Percentiles rank a stretch among this genome's conserved stretches.
phyloP scores from a whole-genome alignment of 2,797 vertebrate species.

The Tympanoctomys barrerae region DNA sequence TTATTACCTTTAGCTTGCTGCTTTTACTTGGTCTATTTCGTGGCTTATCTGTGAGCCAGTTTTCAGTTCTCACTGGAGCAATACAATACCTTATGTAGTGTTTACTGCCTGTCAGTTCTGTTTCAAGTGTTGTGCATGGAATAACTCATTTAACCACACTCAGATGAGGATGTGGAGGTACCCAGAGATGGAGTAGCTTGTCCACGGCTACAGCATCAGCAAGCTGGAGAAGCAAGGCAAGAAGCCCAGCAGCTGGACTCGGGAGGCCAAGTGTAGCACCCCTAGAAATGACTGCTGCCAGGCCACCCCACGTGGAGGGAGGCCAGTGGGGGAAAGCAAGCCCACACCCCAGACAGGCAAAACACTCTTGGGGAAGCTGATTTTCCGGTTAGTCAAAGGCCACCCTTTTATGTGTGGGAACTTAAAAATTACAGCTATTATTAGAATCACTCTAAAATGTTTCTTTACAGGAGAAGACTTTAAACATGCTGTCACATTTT shows the following conservation, averaged over 20 bases:
- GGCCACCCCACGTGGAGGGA: not conserved
- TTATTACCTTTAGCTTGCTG: not conserved
- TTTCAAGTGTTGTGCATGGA: constrained; percentile 7
- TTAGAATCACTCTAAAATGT: constrained; percentile 8
- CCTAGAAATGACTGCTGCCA: not conserved
- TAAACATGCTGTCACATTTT: not conserved
- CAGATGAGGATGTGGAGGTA: not conserved
- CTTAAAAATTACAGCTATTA: not conserved
- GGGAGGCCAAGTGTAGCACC: not conserved
- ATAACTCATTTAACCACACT: not conserved
- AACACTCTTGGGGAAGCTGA: not conserved
- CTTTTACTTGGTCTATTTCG: not conserved
- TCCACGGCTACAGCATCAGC: not conserved
- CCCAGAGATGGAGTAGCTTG: not conserved
- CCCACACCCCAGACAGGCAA: not conserved
- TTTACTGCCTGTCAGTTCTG: not conserved
- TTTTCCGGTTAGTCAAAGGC: not conserved
- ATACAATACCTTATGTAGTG: not conserved
- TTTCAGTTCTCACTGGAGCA: constrained; percentile 51
- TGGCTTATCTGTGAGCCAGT: not conserved
- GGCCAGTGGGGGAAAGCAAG: not conserved
- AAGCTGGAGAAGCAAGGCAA: not conserved
- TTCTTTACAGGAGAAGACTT: constrained; percentile 17
- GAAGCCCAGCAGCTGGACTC: not conserved
- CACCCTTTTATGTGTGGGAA: not conserved